phyloP scores from a whole-genome alignment of 2,113 vertebrate species.

The Strigops habroptila region DNA sequence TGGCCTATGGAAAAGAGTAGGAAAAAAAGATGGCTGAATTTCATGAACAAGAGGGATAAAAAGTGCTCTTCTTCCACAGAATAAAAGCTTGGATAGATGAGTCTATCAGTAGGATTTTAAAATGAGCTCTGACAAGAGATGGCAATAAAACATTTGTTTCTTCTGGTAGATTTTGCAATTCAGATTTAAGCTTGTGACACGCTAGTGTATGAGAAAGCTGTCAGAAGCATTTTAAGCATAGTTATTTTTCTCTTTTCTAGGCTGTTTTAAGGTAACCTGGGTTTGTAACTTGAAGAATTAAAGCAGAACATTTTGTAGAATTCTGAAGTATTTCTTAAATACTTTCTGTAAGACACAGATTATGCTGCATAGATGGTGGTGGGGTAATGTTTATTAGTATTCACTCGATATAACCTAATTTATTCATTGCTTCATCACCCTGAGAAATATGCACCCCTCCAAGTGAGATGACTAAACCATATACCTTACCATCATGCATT shows the following conservation, averaged over 20 bases:
- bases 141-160: conserved; percentile 50
- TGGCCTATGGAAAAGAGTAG: background rate
- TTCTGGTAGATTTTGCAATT: conserved; percentile 58
- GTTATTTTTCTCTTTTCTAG: conserved; percentile 39
- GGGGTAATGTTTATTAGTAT: background rate
- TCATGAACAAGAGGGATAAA: background rate
- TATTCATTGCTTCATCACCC: conserved; percentile 26
- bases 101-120: conserved; percentile 19
- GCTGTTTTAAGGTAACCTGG: background rate
- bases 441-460: background rate
- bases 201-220: conserved; percentile 36
- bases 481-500: background rate
- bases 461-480: background rate
- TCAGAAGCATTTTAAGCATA: conserved; percentile 38
- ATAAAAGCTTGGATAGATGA: background rate
- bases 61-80: background rate
- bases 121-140: conserved; percentile 30
- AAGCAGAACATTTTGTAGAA: background rate
- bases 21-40: background rate
- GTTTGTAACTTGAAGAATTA: background rate
- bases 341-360: background rate
- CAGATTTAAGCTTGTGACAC: conserved; percentile 59
- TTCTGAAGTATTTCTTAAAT: background rate
- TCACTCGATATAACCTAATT: background rate
- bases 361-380: background rate